phyloP scores from a whole-genome alignment of 2,797 vertebrate genomes.

The Megaceryle alcyon region DNA sequence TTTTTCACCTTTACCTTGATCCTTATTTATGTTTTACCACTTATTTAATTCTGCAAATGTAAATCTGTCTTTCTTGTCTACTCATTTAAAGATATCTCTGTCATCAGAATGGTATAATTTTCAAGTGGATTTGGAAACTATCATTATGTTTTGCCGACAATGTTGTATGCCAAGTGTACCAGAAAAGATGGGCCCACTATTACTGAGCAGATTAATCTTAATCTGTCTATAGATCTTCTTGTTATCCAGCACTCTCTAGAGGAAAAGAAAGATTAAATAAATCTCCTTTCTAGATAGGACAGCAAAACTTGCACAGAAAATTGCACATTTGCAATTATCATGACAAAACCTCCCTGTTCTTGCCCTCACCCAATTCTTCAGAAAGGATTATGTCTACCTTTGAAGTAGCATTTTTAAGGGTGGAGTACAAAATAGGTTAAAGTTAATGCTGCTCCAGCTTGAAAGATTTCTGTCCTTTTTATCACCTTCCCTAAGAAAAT shows the following conservation, averaged over 20 bases:
- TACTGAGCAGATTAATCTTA: slow-evolving; percentile 67
- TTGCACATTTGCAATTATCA: slow-evolving; percentile 39
- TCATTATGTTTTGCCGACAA: slow-evolving; percentile 51
- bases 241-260: slow-evolving; percentile 48
- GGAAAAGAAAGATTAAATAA: slow-evolving; percentile 46
- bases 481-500: slow-evolving; percentile 57
- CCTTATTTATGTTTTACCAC: neutral
- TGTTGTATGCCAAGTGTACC: slow-evolving; percentile 24
- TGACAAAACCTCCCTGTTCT: slow-evolving; percentile 26
- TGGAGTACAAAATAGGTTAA: neutral
- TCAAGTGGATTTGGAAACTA: slow-evolving; percentile 57
- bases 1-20: neutral
- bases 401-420: slow-evolving; percentile 51
- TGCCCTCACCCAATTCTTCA: neutral
- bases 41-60: neutral
- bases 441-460: slow-evolving; percentile 3
- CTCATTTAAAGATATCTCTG: slow-evolving; percentile 36
- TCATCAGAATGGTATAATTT: slow-evolving; percentile 10
- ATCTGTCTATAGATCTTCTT: slow-evolving; percentile 68
- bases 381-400: slow-evolving; percentile 43
- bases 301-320: slow-evolving; percentile 10
- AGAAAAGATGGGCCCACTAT: slow-evolving; percentile 50
- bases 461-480: slow-evolving; percentile 52
- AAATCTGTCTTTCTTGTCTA: slow-evolving; percentile 13
- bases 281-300: slow-evolving; percentile 11